These are phyloP conservation scores for Drosophila paramelanica DNA, from an alignment of 2,888 invertebrate genomes.

Conservation along the genomic window DNA sequence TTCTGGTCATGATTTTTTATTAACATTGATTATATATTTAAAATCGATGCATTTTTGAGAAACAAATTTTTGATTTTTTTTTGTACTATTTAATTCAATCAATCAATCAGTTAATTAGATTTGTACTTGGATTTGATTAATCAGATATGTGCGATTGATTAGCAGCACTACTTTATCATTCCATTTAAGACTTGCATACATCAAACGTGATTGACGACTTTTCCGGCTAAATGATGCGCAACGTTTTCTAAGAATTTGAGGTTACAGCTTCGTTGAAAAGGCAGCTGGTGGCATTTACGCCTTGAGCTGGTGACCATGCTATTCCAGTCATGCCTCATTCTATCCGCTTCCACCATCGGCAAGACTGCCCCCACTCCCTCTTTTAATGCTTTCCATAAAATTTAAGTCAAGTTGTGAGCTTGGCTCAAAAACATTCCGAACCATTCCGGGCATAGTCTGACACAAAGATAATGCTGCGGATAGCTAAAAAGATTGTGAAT, in stretches of 20 bases:
- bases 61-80: too few species aligned
- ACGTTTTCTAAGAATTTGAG: constrained; percentile 12
- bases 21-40: too few species aligned
- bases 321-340: background rate
- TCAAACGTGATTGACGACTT: background rate
- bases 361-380: background rate
- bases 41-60: too few species aligned
- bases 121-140: too few species aligned
- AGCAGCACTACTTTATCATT: too few species aligned
- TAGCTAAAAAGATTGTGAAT: constrained; percentile 58
- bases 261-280: constrained; percentile 14
- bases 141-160: too few species aligned
- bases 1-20: too few species aligned
- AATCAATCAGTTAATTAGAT: background rate
- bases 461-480: constrained; percentile 65
- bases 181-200: background rate
- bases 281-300: constrained; percentile 41
- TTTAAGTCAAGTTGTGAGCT: constrained; percentile 43
- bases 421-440: constrained; percentile 66
- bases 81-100: too few species aligned
- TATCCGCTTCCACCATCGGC: too few species aligned
- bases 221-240: background rate
- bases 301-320: constrained; percentile 41
- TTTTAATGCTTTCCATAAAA: constrained; percentile 7
- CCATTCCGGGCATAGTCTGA: constrained; percentile 60